Evolutionary conservation across 2,797 vertebrate genomes (phyloP).

Genomic region (Trichosurus vulpecula): DNA sequence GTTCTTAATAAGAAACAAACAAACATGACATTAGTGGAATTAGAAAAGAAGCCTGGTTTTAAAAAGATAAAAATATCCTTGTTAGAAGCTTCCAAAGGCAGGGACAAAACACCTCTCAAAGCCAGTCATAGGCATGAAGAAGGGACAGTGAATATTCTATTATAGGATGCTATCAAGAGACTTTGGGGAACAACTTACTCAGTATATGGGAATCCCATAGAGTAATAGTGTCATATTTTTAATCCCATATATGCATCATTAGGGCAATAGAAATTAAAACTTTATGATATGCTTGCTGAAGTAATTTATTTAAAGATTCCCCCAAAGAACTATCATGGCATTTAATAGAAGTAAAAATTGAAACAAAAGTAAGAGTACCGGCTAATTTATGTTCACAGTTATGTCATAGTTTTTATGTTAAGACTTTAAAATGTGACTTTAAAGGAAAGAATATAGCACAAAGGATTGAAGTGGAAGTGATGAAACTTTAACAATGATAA

Average conservation of each 20-base stretch:
- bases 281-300: neutral
- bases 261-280: rapidly evolving
- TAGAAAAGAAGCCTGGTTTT: too few relatives aligned
- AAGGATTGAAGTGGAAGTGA: neutral
- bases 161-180: neutral
- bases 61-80: too few relatives aligned
- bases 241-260: neutral
- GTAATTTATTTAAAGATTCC: neutral
- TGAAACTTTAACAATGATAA: neutral
- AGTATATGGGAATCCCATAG: neutral
- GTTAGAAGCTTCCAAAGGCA: too few relatives aligned
- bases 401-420: neutral
- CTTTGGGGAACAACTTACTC: neutral
- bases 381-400: neutral
- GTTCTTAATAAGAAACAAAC: neutral
- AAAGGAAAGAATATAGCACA: neutral
- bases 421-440: neutral
- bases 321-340: neutral
- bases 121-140: neutral
- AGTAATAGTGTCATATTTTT: neutral
- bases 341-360: neutral
- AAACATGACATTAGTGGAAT: neutral
- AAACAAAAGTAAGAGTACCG: neutral
- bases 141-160: neutral
- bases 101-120: neutral